Evolutionary conservation across 2,888 invertebrate genomes (phyloP).

Genomic region (Malachius bipustulatus): DNA sequence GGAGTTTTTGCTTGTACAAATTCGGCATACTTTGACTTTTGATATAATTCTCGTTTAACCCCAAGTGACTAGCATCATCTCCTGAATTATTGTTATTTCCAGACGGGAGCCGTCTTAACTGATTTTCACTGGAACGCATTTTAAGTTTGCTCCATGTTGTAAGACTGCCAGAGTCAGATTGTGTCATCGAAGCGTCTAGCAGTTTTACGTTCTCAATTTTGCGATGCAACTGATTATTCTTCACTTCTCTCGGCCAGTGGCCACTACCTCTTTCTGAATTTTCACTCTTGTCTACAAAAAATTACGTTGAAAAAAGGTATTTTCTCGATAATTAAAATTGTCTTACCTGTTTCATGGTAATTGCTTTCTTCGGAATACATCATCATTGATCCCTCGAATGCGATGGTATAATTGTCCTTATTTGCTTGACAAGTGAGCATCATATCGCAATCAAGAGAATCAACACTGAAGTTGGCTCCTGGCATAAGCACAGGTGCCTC

Average conservation of each 20-base stretch:
- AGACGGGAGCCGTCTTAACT: slow-evolving; percentile 61
- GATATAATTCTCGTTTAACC: slow-evolving; percentile 43
- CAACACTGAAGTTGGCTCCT: slow-evolving; percentile 72
- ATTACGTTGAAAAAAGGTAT: neutral
- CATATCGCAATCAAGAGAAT: slow-evolving; percentile 83
- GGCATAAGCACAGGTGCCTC: slow-evolving; percentile 60
- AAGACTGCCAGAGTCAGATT: slow-evolving; percentile 70
- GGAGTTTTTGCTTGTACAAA: slow-evolving; percentile 45
- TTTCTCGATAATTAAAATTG: slow-evolving; percentile 3
- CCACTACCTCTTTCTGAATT: slow-evolving; percentile 22
- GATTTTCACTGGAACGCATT: slow-evolving; percentile 52
- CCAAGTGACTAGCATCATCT: slow-evolving; percentile 44
- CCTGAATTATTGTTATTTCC: slow-evolving; percentile 49
- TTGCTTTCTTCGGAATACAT: slow-evolving; percentile 78
- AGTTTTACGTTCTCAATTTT: slow-evolving; percentile 19
- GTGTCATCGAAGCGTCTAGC: slow-evolving; percentile 66
- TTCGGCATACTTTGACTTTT: slow-evolving; percentile 77
- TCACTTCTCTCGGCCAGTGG: slow-evolving; percentile 29
- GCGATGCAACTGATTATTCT: slow-evolving; percentile 19
- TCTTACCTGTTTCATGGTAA: slow-evolving; percentile 42
- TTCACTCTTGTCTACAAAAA: slow-evolving; percentile 28
- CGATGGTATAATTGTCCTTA: slow-evolving; percentile 91
- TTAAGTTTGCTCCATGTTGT: slow-evolving; percentile 83
- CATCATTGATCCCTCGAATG: slow-evolving; percentile 79
- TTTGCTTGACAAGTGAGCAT: slow-evolving; percentile 85